Evolutionary conservation across 1,140 invertebrate species (phyloP).

Genomic region (Macrobrachium nipponense): DNA sequence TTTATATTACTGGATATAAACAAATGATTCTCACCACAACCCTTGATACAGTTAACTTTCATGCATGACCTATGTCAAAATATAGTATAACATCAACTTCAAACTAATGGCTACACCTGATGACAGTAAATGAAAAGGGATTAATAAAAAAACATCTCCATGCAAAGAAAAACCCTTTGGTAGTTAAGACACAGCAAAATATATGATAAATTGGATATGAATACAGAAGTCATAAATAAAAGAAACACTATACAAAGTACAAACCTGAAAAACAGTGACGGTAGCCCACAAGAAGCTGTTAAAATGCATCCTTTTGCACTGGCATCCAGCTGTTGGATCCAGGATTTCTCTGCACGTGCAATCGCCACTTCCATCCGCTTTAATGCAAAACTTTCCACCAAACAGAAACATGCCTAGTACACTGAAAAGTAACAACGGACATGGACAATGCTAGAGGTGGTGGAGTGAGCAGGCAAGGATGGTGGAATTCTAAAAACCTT

Average conservation of each 20-base stretch:
- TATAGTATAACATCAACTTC: too few relatives aligned
- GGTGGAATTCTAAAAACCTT: constrained; percentile 19
- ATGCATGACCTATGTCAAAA: too few relatives aligned
- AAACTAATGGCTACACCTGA: too few relatives aligned
- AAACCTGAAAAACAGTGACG: constrained; percentile 97
- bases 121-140: too few relatives aligned
- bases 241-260: constrained; percentile 65
- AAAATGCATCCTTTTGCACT: constrained; percentile 96
- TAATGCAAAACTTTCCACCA: constrained; percentile 99
- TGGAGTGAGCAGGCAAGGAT: constrained; percentile 20
- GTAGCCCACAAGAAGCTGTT: constrained; percentile 96
- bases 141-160: too few relatives aligned
- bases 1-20: too few relatives aligned
- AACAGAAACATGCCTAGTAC: constrained; percentile 99
- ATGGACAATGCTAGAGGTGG: constrained; percentile 47
- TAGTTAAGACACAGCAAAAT: too few relatives aligned
- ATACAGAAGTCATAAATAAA: not conserved
- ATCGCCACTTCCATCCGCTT: constrained; percentile 84
- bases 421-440: constrained; percentile 74
- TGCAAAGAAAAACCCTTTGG: too few relatives aligned
- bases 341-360: constrained; percentile 93
- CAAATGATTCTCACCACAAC: too few relatives aligned
- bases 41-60: too few relatives aligned
- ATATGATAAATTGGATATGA: too few relatives aligned
- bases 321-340: constrained; percentile 86